Conservation (phyloP, 2,113 vertebrate genomes). For the Genyomyrus donnyi region DNA sequence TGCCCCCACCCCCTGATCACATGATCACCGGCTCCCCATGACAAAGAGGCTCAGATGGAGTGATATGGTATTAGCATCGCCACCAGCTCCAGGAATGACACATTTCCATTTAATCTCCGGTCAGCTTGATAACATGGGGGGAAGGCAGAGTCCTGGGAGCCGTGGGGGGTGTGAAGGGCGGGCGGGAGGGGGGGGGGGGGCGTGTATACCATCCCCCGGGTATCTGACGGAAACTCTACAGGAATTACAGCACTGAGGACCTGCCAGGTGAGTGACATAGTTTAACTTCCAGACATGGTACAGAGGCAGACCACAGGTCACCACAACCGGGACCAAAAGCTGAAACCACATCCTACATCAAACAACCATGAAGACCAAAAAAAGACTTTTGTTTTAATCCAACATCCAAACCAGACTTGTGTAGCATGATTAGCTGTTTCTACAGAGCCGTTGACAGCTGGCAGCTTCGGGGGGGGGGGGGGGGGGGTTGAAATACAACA, state of each 20-base stretch:
- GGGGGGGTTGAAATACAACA: background rate
- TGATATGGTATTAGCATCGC: slow-evolving; percentile 15
- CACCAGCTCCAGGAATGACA: slow-evolving; percentile 25
- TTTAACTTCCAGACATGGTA: background rate
- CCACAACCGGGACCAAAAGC: background rate
- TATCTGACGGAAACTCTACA: background rate
- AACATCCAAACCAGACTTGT: background rate
- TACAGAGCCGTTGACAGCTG: background rate
- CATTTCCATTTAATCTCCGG: slow-evolving; percentile 30
- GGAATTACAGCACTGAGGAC: background rate
- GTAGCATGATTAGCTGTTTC: background rate
- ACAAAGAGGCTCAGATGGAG: slow-evolving; percentile 35
- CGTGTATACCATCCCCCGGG: background rate
- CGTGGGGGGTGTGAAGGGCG: background rate
- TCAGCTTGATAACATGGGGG: slow-evolving; percentile 3
- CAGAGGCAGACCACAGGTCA: background rate
- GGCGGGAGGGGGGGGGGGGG: background rate
- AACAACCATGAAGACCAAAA: background rate
- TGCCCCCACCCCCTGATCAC: slow-evolving; percentile 27
- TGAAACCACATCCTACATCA: background rate
- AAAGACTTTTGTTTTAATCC: background rate
- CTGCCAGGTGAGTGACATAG: background rate
- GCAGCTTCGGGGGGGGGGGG: background rate
- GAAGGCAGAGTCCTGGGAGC: background rate
- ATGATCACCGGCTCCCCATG: slow-evolving; percentile 11